Conservation (phyloP, 2,797 vertebrate genomes). For the Rhabdomys pumilio region DNA sequence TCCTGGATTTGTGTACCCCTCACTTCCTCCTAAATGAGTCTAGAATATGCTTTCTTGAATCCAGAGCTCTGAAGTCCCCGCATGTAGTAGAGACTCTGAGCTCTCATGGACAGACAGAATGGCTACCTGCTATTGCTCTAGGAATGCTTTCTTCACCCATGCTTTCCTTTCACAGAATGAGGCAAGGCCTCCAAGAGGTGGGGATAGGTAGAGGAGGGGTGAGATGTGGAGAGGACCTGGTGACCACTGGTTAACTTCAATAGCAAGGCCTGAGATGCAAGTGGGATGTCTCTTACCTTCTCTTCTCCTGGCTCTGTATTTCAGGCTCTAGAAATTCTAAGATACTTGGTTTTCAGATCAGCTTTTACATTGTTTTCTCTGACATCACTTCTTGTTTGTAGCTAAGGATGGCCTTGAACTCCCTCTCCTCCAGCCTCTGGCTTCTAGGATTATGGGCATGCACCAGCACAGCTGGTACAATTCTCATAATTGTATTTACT, state of each 20-base stretch:
- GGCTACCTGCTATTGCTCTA: background rate
- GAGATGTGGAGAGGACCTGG: background rate
- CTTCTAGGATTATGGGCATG: background rate
- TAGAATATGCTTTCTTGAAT: background rate
- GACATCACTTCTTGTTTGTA: background rate
- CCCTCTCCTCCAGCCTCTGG: background rate
- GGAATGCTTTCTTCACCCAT: background rate
- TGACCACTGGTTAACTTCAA: background rate
- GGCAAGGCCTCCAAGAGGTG: background rate
- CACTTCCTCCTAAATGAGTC: background rate
- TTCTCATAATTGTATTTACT: background rate
- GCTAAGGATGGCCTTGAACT: background rate
- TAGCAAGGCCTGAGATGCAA: background rate
- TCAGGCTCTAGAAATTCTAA: background rate
- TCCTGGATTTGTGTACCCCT: background rate
- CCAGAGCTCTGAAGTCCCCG: background rate
- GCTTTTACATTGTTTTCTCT: background rate
- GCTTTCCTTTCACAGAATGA: background rate
- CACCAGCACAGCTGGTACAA: background rate
- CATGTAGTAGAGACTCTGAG: background rate
- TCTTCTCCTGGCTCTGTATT: background rate
- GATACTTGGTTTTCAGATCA: background rate
- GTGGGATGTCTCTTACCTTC: background rate
- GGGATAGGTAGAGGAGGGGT: background rate
- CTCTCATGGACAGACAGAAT: background rate